phyloP scores from a whole-genome alignment of 1,140 invertebrate genomes.

The Aphaenogaster floridana region DNA sequence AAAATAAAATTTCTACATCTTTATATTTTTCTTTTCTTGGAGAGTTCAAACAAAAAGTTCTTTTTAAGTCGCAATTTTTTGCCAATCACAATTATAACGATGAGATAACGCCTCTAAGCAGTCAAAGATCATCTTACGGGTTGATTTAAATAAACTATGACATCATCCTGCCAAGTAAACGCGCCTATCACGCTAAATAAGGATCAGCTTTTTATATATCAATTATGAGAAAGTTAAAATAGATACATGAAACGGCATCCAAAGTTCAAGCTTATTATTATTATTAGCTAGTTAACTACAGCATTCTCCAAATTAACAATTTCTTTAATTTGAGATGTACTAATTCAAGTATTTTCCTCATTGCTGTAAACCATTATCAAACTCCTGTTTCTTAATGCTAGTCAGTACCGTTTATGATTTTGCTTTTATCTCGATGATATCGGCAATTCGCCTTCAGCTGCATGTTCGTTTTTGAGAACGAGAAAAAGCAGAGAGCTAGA shows the following conservation, averaged over 20 bases:
- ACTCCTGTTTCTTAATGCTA: no score
- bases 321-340: no score
- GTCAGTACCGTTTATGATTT: no score
- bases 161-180: conserved; percentile 64
- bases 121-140: conserved; percentile 64
- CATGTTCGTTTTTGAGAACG: background rate
- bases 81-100: conserved; percentile 5
- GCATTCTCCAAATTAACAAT: no score
- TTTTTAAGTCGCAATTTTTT: background rate
- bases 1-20: background rate
- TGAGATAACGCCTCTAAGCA: conserved; percentile 4
- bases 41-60: background rate
- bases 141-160: conserved; percentile 71
- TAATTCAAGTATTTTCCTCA: no score
- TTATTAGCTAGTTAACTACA: no score
- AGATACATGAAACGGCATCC: background rate
- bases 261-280: no score
- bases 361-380: no score
- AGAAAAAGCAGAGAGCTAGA: background rate
- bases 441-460: background rate
- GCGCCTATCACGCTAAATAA: conserved; percentile 57
- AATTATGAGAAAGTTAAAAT: conserved; percentile 9
- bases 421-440: no score
- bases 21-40: background rate
- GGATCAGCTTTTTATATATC: conserved; percentile 49